Conservation (phyloP, 2,888 invertebrate genomes). For the Lithophane leautieri region DNA sequence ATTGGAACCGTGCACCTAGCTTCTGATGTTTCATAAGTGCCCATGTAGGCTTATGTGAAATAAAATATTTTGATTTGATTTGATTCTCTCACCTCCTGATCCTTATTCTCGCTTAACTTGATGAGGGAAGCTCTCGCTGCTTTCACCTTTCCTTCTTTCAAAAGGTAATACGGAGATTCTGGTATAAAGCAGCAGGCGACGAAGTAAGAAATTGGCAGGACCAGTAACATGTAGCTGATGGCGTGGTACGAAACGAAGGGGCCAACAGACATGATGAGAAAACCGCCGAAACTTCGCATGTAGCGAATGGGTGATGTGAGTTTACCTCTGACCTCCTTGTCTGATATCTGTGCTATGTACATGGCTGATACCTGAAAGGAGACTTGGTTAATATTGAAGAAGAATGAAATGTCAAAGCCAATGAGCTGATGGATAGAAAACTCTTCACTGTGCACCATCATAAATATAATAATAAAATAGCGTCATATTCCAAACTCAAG, state of each 20-base stretch:
- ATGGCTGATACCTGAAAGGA: conserved; percentile 81
- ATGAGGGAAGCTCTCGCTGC: conserved; percentile 83
- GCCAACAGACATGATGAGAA: conserved; percentile 82
- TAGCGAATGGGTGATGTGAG: conserved; percentile 76
- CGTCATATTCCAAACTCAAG: background rate
- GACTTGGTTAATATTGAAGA: background rate
- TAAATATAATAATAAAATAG: too few relatives aligned
- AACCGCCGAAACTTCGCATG: conserved; percentile 81
- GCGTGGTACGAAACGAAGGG: conserved; percentile 80
- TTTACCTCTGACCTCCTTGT: conserved; percentile 84
- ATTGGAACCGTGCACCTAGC: too few relatives aligned
- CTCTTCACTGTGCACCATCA: background rate
- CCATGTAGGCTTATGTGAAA: too few relatives aligned
- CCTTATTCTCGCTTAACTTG: conserved; percentile 79
- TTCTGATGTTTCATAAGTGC: too few relatives aligned
- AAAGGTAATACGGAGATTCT: conserved; percentile 90
- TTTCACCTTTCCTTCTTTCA: conserved; percentile 87
- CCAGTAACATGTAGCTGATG: conserved; percentile 82
- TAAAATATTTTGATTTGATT: too few relatives aligned
- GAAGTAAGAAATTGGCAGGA: conserved; percentile 86
- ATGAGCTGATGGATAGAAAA: background rate
- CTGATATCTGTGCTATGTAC: conserved; percentile 85
- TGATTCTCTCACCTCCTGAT: conserved; percentile 72
- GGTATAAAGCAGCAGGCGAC: conserved; percentile 89
- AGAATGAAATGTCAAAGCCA: background rate